Evolutionary conservation across 2,888 invertebrate species (phyloP).

Genomic region (Hydraecia micacea): DNA sequence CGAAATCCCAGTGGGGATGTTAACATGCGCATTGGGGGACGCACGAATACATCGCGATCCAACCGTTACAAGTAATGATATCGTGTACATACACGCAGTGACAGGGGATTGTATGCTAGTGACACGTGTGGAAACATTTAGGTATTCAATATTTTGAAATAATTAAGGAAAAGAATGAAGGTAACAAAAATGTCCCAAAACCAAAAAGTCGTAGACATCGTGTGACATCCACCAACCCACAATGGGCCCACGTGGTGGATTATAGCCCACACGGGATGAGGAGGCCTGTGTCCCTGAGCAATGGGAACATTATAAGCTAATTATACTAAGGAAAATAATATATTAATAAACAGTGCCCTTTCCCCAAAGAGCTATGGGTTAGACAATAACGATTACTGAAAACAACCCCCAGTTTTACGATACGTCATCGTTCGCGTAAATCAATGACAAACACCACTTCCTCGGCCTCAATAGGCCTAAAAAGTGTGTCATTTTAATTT

Average conservation of each 20-base stretch:
- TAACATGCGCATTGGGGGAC: slow-evolving; percentile 5
- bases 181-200: too few relatives aligned
- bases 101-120: slow-evolving; percentile 2
- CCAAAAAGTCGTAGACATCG: too few relatives aligned
- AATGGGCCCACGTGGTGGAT: too few relatives aligned
- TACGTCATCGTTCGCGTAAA: not conserved
- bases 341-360: too few relatives aligned
- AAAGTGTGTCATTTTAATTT: slow-evolving; percentile 63
- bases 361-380: too few relatives aligned
- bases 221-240: too few relatives aligned
- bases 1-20: slow-evolving; percentile 15
- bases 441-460: not conserved
- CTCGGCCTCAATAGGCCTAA: slow-evolving; percentile 21
- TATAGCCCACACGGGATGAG: too few relatives aligned
- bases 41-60: not conserved
- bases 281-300: too few relatives aligned
- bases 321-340: too few relatives aligned
- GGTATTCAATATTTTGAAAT: not conserved
- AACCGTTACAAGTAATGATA: slow-evolving; percentile 19
- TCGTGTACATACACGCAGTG: not conserved
- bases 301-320: too few relatives aligned
- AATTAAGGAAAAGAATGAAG: too few relatives aligned
- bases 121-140: not conserved
- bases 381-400: not conserved
- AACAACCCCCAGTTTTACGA: not conserved